These are phyloP conservation scores for Leptinotarsa peninsularis DNA, from an alignment of 2,888 invertebrate genomes.

Conservation along the genomic window DNA sequence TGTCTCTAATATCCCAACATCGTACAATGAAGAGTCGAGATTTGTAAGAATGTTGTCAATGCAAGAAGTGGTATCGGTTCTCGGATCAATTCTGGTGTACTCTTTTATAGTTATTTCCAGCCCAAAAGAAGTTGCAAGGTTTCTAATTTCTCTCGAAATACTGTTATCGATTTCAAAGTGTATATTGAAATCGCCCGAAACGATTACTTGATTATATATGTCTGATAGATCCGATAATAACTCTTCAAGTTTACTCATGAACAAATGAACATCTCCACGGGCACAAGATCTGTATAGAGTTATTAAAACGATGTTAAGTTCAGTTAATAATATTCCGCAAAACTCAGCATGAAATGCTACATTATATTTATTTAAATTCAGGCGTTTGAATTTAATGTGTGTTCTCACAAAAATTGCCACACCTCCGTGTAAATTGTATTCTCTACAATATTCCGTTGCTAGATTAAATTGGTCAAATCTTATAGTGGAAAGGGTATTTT, in stretches of 20 bases:
- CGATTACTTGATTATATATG: neutral
- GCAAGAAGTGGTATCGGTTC: neutral
- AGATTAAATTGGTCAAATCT: neutral
- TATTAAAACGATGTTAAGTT: neutral
- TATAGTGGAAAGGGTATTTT: neutral
- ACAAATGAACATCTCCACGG: neutral
- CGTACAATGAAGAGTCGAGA: neutral
- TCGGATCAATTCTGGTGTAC: slow-evolving; percentile 11
- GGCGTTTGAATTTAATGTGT: neutral
- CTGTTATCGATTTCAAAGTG: slow-evolving; percentile 10
- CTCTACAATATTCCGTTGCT: neutral
- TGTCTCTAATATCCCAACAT: neutral
- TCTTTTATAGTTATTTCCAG: neutral
- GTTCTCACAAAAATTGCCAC: neutral
- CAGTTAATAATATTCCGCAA: neutral
- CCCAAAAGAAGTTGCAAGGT: neutral
- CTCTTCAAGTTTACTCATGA: neutral
- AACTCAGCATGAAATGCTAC: neutral
- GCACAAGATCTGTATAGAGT: neutral
- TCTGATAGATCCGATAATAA: neutral
- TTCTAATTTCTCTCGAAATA: neutral
- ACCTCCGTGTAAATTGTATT: neutral
- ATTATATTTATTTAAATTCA: neutral
- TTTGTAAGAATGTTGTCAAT: neutral
- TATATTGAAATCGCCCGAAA: slow-evolving; percentile 11